phyloP scores from a whole-genome alignment of 2,797 vertebrate genomes.

The Naso thynnoides region DNA sequence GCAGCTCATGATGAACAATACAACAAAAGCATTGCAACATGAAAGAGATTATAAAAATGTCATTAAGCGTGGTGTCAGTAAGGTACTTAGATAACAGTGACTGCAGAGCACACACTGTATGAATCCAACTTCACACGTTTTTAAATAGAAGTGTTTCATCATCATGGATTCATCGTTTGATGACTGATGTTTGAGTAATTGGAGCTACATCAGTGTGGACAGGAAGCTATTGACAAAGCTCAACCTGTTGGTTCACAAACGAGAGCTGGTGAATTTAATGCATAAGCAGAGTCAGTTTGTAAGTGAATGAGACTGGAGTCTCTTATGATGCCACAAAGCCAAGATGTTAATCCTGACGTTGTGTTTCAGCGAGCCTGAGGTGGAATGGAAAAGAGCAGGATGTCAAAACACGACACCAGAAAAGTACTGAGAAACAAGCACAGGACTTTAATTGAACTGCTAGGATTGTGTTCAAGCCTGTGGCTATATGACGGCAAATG shows the following conservation, averaged over 20 bases:
- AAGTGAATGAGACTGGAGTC: constrained; percentile 31
- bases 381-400: constrained; percentile 32
- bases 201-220: constrained; percentile 46
- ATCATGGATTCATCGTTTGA: constrained; percentile 34
- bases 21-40: constrained; percentile 55
- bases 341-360: constrained; percentile 38
- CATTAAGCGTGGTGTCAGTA: constrained; percentile 41
- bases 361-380: constrained; percentile 46
- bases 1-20: constrained; percentile 51
- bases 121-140: constrained; percentile 38
- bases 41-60: constrained; percentile 39
- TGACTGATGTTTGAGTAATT: constrained; percentile 50
- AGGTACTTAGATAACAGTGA: constrained; percentile 26
- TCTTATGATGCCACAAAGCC: constrained; percentile 41
- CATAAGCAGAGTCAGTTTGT: constrained; percentile 26
- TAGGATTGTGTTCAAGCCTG: constrained; percentile 50
- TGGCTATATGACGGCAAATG: constrained; percentile 58
- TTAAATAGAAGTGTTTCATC: constrained; percentile 39
- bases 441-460: constrained; percentile 60
- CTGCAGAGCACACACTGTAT: constrained; percentile 4
- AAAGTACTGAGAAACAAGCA: constrained; percentile 49
- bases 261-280: constrained; percentile 35
- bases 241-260: constrained; percentile 48
- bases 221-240: constrained; percentile 49
- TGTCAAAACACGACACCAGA: constrained; percentile 47